Percentiles rank a stretch among this genome's conserved stretches.
These are phyloP conservation scores for Octonoba sinensis DNA, from an alignment of 2,888 invertebrate species.

Conservation along the genomic window DNA sequence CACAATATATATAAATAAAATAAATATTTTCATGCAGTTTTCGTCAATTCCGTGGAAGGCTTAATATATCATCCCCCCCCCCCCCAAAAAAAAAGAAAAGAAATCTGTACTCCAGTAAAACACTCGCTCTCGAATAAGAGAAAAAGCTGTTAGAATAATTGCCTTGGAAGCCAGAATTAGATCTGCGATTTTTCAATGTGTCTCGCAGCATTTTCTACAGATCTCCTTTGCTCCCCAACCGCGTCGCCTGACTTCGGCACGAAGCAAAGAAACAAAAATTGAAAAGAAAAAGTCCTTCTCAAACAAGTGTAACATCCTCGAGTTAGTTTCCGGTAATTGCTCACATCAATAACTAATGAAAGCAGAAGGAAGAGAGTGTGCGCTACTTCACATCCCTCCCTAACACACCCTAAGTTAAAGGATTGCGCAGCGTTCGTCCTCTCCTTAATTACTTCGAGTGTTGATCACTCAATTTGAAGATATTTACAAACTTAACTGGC, in stretches of 20 bases:
- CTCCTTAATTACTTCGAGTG: slow-evolving; percentile 17
- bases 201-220: not conserved
- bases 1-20: no score
- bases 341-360: slow-evolving; percentile 21
- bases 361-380: slow-evolving; percentile 8
- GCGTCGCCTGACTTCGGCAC: not conserved
- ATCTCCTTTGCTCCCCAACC: not conserved
- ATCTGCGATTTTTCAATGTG: no score
- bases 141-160: no score
- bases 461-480: slow-evolving; percentile 18
- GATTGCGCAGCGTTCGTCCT: slow-evolving; percentile 10
- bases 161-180: no score
- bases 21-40: no score
- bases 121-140: no score
- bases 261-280: slow-evolving; percentile 9
- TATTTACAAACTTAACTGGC: slow-evolving; percentile 8
- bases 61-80: no score
- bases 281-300: slow-evolving; percentile 9
- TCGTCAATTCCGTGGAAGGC: no score
- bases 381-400: slow-evolving; percentile 12
- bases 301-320: slow-evolving; percentile 17
- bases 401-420: not conserved
- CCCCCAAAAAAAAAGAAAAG: no score
- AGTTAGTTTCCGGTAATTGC: slow-evolving; percentile 14
- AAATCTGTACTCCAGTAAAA: no score